Evolutionary conservation across 2,888 invertebrate genomes (phyloP).

Genomic region (Lasius fuliginosus): DNA sequence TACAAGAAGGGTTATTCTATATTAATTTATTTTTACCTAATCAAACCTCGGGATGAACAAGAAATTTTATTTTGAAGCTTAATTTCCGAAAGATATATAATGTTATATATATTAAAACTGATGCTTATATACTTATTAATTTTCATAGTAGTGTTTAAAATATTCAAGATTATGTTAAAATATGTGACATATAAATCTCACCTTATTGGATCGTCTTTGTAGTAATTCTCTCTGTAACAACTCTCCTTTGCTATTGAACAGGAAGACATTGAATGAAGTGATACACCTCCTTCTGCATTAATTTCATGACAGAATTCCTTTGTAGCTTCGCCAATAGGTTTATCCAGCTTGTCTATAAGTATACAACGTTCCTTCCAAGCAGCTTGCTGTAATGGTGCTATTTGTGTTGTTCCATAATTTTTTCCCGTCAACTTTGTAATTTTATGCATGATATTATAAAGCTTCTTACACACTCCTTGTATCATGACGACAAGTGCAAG

Average conservation of each 20-base stretch:
- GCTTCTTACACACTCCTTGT: slow-evolving; percentile 27
- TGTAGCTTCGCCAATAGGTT: slow-evolving; percentile 92
- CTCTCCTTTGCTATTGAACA: slow-evolving; percentile 95
- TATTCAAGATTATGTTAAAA: slow-evolving; percentile 14
- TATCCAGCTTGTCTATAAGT: slow-evolving; percentile 95
- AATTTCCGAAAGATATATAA: neutral
- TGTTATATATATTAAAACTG: neutral
- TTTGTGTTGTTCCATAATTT: slow-evolving; percentile 58
- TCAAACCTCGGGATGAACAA: neutral
- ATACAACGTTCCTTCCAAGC: slow-evolving; percentile 94
- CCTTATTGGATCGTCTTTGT: slow-evolving; percentile 96
- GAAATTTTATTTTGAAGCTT: neutral
- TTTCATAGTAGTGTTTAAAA: neutral
- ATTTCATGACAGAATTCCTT: slow-evolving; percentile 96
- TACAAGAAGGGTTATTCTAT: too few relatives aligned
- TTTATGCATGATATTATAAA: slow-evolving; percentile 20
- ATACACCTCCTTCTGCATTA: slow-evolving; percentile 89
- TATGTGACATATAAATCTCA: slow-evolving; percentile 82
- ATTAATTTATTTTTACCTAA: neutral
- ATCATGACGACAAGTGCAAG: slow-evolving; percentile 12
- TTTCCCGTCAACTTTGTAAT: neutral
- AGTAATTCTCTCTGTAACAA: too few relatives aligned
- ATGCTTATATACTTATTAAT: neutral
- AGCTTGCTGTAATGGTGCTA: slow-evolving; percentile 89
- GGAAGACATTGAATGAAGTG: slow-evolving; percentile 98